Conservation (phyloP, 2,113 vertebrate species). For the Candoia aspera region DNA sequence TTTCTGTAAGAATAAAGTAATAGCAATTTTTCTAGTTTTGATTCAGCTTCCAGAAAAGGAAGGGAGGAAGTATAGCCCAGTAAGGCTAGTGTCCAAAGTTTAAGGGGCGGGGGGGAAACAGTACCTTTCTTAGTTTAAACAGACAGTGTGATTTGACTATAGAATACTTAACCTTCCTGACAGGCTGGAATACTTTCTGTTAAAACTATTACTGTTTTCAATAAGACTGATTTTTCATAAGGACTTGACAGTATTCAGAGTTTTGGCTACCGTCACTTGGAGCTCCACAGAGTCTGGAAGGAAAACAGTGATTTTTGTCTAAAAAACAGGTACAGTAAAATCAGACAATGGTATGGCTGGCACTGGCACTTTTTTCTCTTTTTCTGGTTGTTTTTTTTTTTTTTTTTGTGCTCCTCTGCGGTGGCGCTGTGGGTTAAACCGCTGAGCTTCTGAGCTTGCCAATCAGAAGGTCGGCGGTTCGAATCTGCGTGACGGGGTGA, state of each 20-base stretch:
- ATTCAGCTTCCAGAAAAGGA: neutral
- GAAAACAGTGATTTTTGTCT: neutral
- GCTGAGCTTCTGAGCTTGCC: no score
- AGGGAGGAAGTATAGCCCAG: neutral
- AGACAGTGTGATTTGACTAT: slow-evolving; percentile 4
- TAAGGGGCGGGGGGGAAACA: slow-evolving; percentile 6
- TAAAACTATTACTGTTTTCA: slow-evolving; percentile 13
- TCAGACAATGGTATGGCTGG: slow-evolving; percentile 4
- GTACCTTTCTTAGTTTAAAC: slow-evolving; percentile 8
- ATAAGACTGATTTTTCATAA: neutral
- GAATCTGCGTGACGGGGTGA: no score
- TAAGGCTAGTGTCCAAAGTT: slow-evolving; percentile 2
- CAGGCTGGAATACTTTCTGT: neutral
- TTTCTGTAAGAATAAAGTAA: neutral
- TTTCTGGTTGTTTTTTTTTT: no score
- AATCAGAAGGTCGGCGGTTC: no score
- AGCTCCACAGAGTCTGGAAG: neutral
- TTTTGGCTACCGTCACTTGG: neutral
- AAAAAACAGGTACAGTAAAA: rapidly evolving
- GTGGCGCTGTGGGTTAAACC: no score
- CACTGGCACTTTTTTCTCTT: neutral
- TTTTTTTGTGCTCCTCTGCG: neutral
- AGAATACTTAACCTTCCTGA: slow-evolving; percentile 26
- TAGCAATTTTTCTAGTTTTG: slow-evolving; percentile 2
- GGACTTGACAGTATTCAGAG: neutral